phyloP scores from a whole-genome alignment of 2,113 vertebrate genomes.

The Pundamilia nyererei region DNA sequence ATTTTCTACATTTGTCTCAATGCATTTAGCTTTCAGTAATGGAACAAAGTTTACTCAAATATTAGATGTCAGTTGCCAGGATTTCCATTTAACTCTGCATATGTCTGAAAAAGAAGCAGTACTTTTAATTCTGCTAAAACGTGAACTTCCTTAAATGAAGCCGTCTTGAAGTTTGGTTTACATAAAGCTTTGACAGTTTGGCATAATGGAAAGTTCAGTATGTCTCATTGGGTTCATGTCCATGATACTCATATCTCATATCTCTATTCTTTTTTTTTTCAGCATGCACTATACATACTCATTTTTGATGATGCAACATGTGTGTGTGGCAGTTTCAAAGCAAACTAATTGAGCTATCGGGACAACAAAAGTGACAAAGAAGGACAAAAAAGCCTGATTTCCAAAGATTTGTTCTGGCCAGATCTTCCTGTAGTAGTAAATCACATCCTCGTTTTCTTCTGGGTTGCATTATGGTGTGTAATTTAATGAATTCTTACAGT shows the following conservation, averaged over 20 bases:
- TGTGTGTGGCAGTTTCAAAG: neutral
- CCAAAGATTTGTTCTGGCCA: neutral
- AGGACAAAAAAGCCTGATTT: neutral
- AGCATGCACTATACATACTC: too few species aligned
- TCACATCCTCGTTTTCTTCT: neutral
- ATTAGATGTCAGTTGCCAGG: neutral
- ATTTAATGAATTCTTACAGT: neutral
- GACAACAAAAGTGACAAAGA: neutral
- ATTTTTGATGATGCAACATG: neutral
- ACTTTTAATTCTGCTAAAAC: conserved; percentile 13
- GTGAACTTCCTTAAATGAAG: neutral
- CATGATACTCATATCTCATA: neutral
- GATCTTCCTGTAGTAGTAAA: neutral
- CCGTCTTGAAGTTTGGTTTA: conserved; percentile 15
- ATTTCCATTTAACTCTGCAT: conserved; percentile 20
- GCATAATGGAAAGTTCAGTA: neutral
- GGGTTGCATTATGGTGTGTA: neutral
- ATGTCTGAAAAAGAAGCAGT: conserved; percentile 17
- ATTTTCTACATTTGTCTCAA: conserved; percentile 14
- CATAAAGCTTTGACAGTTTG: conserved; percentile 15
- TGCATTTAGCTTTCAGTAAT: conserved; percentile 2
- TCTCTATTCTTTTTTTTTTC: neutral
- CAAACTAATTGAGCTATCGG: neutral
- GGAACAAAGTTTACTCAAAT: conserved; percentile 21
- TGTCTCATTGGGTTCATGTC: neutral